Conservation (phyloP, 2,888 invertebrate species). For the Argyresthia goedartella region DNA sequence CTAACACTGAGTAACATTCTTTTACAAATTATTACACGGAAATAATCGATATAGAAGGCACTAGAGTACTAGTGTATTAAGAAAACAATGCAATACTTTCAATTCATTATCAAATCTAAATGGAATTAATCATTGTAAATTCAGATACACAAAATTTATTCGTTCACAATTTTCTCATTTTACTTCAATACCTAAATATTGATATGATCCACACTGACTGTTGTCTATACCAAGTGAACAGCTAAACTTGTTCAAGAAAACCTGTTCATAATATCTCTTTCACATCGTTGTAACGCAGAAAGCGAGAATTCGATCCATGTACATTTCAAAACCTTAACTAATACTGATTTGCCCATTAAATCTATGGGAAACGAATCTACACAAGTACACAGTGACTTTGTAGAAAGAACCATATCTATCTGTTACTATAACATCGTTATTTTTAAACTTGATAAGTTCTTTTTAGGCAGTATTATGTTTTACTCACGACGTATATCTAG, state of each 20-base stretch:
- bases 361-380: neutral
- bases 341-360: neutral
- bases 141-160: no score
- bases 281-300: neutral
- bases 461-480: constrained; percentile 1
- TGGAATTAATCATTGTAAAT: neutral
- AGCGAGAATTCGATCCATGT: neutral
- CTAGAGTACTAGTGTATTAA: constrained; percentile 54
- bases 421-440: neutral
- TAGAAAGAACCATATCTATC: neutral
- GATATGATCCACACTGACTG: no score
- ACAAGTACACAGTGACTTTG: neutral
- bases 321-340: constrained; percentile 3
- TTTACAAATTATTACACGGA: constrained; percentile 17
- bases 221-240: no score
- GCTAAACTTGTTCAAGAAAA: neutral
- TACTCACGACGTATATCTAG: neutral
- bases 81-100: neutral
- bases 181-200: no score
- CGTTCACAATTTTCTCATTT: no score
- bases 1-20: constrained; percentile 54
- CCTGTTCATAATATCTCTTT: neutral
- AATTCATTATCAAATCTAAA: constrained; percentile 2
- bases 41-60: constrained; percentile 42
- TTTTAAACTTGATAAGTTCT: neutral